Base-by-base conservation (phyloP, 1,140 invertebrate species). In the Drosophila pseudoobscura region DNA sequence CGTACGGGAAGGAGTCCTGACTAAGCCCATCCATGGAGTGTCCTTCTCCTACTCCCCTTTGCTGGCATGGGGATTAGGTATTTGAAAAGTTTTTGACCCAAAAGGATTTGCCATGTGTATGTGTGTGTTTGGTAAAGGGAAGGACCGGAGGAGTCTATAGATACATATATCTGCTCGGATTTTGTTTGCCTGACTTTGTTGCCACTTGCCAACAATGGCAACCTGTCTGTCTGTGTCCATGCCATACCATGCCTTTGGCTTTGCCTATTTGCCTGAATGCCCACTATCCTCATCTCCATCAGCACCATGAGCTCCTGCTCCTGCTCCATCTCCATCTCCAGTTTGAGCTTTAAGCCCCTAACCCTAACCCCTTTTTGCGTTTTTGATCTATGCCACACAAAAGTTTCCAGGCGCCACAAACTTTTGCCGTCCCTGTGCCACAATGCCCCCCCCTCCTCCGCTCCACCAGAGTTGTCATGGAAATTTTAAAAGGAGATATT, bases 81-180 rank as follows among this genome's bases (percentile, higher is more conserved):
- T 87, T 87, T 87, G 78, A 87, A 87, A 87, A 87, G 78, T 87
- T 87, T 87, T 53, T 87, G 83, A 87, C 82, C 82, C 82, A 87
- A 88, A 87, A 75, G 82, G 83, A 77, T 88, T 87, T 82, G 54
- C 45, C 45, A 59, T 66, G 58, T 57, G 41, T 53, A 51, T 50
- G 49, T 22, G 49, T 69, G 46, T 26, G 47, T 50, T 6, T 46
- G 66, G 64, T 39, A 13, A 39, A 49, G 17, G 31, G 56, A 55
- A 9, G 9, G 9, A 2, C 5, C 5, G 8, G 7, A 29, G 44
- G 55, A 58, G 50, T 84, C 65, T 60, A 71, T 75, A 80, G 69
- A 57, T 17, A 17, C 17, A 17, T 65, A 77, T 74, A 55, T 60
- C 56, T 74, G 68, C 26, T 26, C 43, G 70, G 82, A 68, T 82